These are phyloP conservation scores for Encarsia formosa DNA, from an alignment of 2,888 invertebrate species.

Conservation along the genomic window DNA sequence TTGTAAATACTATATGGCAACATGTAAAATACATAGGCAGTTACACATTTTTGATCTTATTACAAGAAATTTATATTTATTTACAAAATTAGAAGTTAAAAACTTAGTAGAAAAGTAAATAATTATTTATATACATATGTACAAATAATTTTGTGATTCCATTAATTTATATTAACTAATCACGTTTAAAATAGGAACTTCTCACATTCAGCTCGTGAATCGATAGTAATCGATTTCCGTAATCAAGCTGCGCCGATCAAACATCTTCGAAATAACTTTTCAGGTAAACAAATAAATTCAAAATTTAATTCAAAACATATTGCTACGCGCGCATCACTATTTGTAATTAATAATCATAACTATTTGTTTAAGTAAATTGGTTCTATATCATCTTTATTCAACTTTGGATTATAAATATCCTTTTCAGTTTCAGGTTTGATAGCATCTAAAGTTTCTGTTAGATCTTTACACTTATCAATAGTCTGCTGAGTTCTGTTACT, in stretches of 20 bases:
- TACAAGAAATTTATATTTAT: no score
- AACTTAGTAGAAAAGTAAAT: background rate
- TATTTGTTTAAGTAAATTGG: slow-evolving; percentile 10
- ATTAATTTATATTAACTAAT: no score
- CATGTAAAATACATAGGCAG: no score
- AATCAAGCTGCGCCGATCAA: no score
- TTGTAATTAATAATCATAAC: no score
- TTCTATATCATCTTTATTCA: slow-evolving; percentile 17
- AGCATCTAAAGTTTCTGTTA: slow-evolving; percentile 19
- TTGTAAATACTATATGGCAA: no score
- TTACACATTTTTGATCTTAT: no score
- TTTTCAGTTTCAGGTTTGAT: slow-evolving; percentile 11
- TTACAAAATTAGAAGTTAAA: no score
- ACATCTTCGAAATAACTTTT: background rate
- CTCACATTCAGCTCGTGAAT: no score
- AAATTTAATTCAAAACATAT: background rate
- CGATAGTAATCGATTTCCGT: no score
- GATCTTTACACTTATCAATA: slow-evolving; percentile 18
- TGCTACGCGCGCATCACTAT: background rate
- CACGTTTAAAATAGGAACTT: no score
- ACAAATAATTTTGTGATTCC: background rate
- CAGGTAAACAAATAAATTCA: background rate
- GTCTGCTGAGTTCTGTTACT: slow-evolving; percentile 10
- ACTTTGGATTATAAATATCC: slow-evolving; percentile 24
- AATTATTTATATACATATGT: background rate